Conservation (phyloP, 2,113 vertebrate species). For the Oncorhynchus kisutch region DNA sequence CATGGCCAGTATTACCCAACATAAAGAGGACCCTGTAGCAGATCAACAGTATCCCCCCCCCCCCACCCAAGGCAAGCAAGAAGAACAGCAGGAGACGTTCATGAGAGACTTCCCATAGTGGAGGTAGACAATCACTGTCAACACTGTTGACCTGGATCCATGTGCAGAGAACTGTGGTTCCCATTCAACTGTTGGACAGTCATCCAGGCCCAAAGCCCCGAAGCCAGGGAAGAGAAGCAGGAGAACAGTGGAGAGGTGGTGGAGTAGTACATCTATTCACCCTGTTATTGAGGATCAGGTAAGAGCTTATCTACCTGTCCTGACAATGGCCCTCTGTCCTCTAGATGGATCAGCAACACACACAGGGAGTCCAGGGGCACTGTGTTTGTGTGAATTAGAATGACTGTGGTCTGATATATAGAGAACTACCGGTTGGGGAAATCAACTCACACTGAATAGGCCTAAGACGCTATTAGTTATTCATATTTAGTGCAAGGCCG, state of each 20-base stretch:
- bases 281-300: conserved; percentile 31
- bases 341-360: no score
- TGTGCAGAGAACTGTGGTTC: background rate
- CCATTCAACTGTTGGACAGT: conserved; percentile 19
- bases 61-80: conserved; percentile 38
- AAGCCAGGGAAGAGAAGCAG: conserved; percentile 11
- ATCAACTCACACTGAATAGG: conserved; percentile 59
- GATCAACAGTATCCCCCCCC: background rate
- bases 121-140: background rate
- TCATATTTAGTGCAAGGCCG: conserved; percentile 30
- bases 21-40: background rate
- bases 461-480: conserved; percentile 47
- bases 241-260: conserved; percentile 7
- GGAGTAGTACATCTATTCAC: conserved; percentile 23
- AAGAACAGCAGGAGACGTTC: background rate
- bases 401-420: background rate
- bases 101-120: background rate
- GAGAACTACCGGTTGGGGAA: conserved; percentile 49
- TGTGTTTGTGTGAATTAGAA: conserved; percentile 26
- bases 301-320: conserved; percentile 37
- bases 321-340: conserved; percentile 44
- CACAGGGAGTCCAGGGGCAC: background rate
- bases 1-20: background rate
- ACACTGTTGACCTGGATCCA: no score
- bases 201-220: background rate